Percentiles rank a stretch among this genome's conserved stretches.
phyloP scores from a whole-genome alignment of 2,888 invertebrate species.

The Timema cristinae region DNA sequence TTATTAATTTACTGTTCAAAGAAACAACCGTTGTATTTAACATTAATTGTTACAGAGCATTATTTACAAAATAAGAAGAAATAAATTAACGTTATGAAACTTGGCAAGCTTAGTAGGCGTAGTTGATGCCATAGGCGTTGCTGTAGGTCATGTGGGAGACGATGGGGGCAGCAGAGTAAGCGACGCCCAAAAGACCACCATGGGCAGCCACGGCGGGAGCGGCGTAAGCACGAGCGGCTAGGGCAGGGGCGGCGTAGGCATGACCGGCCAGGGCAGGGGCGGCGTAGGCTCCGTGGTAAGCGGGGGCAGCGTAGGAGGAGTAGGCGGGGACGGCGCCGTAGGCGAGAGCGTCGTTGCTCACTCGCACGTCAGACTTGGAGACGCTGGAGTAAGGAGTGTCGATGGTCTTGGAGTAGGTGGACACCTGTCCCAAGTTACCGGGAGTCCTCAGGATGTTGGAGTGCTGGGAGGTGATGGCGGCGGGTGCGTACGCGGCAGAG shows the following conservation, averaged over 20 bases:
- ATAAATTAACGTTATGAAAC: too few relatives aligned
- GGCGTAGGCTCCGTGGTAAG: slow-evolving; percentile 6
- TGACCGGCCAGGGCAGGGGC: slow-evolving; percentile 34
- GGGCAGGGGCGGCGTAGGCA: too few relatives aligned
- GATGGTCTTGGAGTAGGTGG: slow-evolving; percentile 64
- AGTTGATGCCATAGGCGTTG: slow-evolving; percentile 53
- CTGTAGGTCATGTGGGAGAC: slow-evolving; percentile 59
- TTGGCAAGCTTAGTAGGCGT: slow-evolving; percentile 48
- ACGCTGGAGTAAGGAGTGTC: slow-evolving; percentile 70
- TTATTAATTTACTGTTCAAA: too few relatives aligned
- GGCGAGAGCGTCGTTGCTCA: slow-evolving; percentile 48
- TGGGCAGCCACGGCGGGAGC: slow-evolving; percentile 31
- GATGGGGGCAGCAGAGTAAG: slow-evolving; percentile 58
- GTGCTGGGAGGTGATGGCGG: slow-evolving; percentile 55
- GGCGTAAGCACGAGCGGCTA: slow-evolving; percentile 37
- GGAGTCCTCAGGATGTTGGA: slow-evolving; percentile 49
- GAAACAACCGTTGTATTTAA: too few relatives aligned
- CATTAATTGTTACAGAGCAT: too few relatives aligned
- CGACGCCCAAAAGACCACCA: slow-evolving; percentile 50
- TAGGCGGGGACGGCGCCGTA: slow-evolving; percentile 29
- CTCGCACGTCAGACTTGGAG: slow-evolving; percentile 65
- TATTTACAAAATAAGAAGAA: too few relatives aligned
- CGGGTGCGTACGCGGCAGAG: slow-evolving; percentile 45
- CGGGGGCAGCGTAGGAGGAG: slow-evolving; percentile 30
- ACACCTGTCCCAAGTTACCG: slow-evolving; percentile 62